These are phyloP conservation scores for Lophochroa leadbeateri DNA, from an alignment of 2,113 vertebrate genomes.

Conservation along the genomic window DNA sequence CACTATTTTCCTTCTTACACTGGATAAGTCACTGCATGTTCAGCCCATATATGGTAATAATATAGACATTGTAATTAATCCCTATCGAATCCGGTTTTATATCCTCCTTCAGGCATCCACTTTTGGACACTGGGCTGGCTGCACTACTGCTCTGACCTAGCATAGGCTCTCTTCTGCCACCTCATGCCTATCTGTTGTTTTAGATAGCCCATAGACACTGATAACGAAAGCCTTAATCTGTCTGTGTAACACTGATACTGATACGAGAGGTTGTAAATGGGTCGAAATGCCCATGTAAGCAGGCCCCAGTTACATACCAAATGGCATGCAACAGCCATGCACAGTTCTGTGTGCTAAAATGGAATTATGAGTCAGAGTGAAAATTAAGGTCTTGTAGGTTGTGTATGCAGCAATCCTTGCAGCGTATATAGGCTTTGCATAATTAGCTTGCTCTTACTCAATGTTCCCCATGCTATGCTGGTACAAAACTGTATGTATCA, in stretches of 20 bases:
- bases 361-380: background rate
- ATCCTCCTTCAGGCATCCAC: background rate
- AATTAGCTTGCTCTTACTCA: slow-evolving; percentile 10
- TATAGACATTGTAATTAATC: background rate
- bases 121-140: background rate
- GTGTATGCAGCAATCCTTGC: background rate
- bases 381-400: background rate
- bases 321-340: background rate
- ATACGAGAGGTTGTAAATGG: background rate
- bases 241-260: accelerated
- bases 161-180: background rate
- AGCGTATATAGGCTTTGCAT: background rate
- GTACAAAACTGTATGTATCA: background rate
- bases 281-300: background rate
- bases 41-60: background rate
- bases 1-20: background rate
- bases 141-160: background rate
- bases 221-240: background rate
- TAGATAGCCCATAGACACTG: background rate
- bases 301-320: background rate
- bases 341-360: background rate
- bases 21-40: accelerated
- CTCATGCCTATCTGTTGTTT: background rate
- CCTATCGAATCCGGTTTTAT: background rate
- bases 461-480: background rate